These are phyloP conservation scores for Hyles lineata DNA, from an alignment of 2,888 invertebrate genomes.

Conservation along the genomic window DNA sequence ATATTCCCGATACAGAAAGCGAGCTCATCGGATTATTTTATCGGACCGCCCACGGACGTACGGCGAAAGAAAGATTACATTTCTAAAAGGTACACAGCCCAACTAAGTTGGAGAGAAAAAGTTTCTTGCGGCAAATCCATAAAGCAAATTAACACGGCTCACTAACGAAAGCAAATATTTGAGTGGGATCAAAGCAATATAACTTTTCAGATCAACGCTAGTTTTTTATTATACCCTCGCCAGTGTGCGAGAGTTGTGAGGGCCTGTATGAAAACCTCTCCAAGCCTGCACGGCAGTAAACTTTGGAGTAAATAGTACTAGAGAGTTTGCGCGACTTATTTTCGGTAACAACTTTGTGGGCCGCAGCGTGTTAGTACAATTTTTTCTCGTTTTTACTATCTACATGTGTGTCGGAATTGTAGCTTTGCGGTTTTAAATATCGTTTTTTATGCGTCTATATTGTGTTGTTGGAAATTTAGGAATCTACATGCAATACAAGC, in stretches of 20 bases:
- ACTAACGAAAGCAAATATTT: constrained; percentile 27
- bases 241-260: constrained; percentile 48
- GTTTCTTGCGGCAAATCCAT: constrained; percentile 27
- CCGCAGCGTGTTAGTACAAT: constrained; percentile 12
- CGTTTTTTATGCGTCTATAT: neutral
- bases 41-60: neutral
- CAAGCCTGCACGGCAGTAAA: constrained; percentile 45
- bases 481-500: neutral
- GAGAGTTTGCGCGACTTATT: constrained; percentile 45
- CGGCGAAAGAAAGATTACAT: neutral
- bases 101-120: constrained; percentile 21
- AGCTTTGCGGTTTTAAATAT: constrained; percentile 15
- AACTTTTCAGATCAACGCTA: constrained; percentile 52
- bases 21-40: neutral
- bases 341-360: constrained; percentile 41
- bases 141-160: constrained; percentile 27
- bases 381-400: constrained; percentile 23
- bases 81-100: constrained; percentile 14
- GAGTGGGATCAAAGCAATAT: constrained; percentile 29
- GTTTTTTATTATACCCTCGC: constrained; percentile 45
- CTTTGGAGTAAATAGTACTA: constrained; percentile 47
- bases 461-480: neutral
- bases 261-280: constrained; percentile 43
- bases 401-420: constrained; percentile 19
- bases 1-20: no score